Evolutionary conservation across 2,888 invertebrate genomes (phyloP).

Genomic region (Drosophila multiciliata): DNA sequence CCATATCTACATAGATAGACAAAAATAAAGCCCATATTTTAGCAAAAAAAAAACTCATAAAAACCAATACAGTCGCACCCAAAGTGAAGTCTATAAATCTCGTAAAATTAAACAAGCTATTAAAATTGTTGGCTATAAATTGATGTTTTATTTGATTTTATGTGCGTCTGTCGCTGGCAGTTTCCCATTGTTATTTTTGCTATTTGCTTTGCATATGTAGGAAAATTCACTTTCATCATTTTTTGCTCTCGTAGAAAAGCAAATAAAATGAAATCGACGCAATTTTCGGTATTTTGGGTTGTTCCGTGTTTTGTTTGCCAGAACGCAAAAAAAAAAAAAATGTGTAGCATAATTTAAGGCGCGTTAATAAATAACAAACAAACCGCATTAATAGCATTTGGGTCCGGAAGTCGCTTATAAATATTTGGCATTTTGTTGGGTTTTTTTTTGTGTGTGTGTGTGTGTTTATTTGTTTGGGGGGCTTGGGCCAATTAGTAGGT

Average conservation of each 20-base stretch:
- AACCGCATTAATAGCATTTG: constrained; percentile 14
- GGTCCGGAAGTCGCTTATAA: constrained; percentile 36
- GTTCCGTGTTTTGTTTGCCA: constrained; percentile 36
- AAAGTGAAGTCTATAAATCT: constrained; percentile 15
- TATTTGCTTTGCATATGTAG: constrained; percentile 22
- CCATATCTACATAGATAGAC: constrained; percentile 12
- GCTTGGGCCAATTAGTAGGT: constrained; percentile 55
- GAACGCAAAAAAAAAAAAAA: constrained; percentile 13
- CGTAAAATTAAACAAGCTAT: constrained; percentile 34
- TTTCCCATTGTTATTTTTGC: constrained; percentile 16
- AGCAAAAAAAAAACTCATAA: constrained; percentile 27
- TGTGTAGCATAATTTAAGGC: constrained; percentile 69
- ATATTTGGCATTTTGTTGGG: constrained; percentile 40
- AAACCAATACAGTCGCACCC: constrained; percentile 14
- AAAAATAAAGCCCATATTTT: constrained; percentile 42
- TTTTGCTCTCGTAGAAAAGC: constrained; percentile 60
- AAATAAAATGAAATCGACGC: constrained; percentile 59
- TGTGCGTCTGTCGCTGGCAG: constrained; percentile 27
- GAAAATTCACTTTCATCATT: constrained; percentile 61
- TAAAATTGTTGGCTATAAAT: constrained; percentile 44
- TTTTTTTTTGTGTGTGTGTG: constrained; percentile 11
- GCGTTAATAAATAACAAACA: constrained; percentile 52
- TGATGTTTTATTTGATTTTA: constrained; percentile 61
- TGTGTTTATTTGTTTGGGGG: constrained; percentile 19
- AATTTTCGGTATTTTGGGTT: constrained; percentile 13